A percentile compares a stretch with the other conserved stretches of the same genome.
Evolutionary conservation across 1,140 invertebrate genomes (phyloP).

Genomic region (Latrodectus geometricus): DNA sequence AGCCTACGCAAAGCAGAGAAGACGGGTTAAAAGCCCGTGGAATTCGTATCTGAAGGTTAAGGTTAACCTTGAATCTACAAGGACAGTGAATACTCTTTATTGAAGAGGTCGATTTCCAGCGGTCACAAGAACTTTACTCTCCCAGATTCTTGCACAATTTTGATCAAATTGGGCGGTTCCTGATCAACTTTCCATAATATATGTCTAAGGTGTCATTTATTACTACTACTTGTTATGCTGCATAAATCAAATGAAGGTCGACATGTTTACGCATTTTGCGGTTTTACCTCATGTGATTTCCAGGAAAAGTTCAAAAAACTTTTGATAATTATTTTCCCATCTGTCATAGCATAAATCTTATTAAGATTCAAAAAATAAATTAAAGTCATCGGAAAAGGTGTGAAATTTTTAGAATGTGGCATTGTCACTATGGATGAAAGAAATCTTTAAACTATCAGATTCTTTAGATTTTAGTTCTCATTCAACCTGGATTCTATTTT

Average conservation of each 20-base stretch:
- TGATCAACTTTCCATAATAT: neutral
- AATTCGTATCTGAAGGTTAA: slow-evolving; percentile 13
- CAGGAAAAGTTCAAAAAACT: neutral
- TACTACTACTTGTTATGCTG: neutral
- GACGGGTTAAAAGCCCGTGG: slow-evolving; percentile 1
- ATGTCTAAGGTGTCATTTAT: neutral
- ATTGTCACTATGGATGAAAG: too few relatives aligned
- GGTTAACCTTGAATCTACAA: slow-evolving; percentile 42
- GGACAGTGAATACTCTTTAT: slow-evolving; percentile 12
- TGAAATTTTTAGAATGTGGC: too few relatives aligned
- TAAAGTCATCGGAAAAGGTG: too few relatives aligned
- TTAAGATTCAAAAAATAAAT: too few relatives aligned
- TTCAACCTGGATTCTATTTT: too few relatives aligned
- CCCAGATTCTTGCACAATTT: slow-evolving; percentile 13
- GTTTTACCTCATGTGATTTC: neutral
- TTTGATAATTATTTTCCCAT: neutral
- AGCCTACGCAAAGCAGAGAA: neutral
- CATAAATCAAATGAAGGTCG: neutral
- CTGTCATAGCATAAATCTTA: neutral
- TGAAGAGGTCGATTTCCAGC: slow-evolving; percentile 27
- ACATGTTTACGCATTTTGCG: neutral
- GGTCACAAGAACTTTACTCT: slow-evolving; percentile 47
- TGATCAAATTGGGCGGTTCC: slow-evolving; percentile 40
- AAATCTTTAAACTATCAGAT: too few relatives aligned
- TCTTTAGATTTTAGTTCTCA: too few relatives aligned